Evolutionary conservation across 2,888 invertebrate genomes (phyloP), one percentile per base, ranked within the genome.

Genomic region (Leptopilina myrica): DNA sequence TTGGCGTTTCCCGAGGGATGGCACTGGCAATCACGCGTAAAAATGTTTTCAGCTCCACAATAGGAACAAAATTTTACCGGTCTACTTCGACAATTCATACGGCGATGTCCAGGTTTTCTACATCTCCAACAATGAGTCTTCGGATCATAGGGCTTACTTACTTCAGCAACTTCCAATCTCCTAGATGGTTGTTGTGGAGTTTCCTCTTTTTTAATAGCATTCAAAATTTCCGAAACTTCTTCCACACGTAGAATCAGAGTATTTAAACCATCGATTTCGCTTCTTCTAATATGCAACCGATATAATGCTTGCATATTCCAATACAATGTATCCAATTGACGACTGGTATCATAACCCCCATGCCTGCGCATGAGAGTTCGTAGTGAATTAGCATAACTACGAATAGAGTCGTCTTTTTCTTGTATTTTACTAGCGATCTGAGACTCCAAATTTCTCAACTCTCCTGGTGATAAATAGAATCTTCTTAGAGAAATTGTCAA

Each of bases 61-160:
- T 59, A 75, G 4, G 75, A 75, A 56, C 75, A 75, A 33, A 75
- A 75, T 33, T 73, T 73, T 20, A 7, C 26, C 2, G 73, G 73
- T 14, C 15, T 12, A 15, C 3, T 11, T 1, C 12, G 7, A n/a
- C 59, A 59, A 0, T 15, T 2, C 0, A 3, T 6, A n/a, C 59
- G 59, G 15, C 15, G 14, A 7, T 20, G 15, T 1, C 59, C 59
- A 7, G 5, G 5, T 6, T 15, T 59, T 8, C 15, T 7, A 59
- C 59, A 59, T 15, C 59, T n/a, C 59, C 59, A 59, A n/a, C 59
- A 59, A 3, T 15, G 12, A 7, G 59, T 59, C 7, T 59, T 59
- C 2, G n/a, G 59, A 15, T 59, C n/a, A 15, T 59, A 59, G 0
- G 33, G 56, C 6, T n/a, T n/a, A 12, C 5, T 5, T n/a, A n/a